A percentile compares a stretch with the other conserved stretches of the same genome.
These are phyloP conservation scores for Macrochelys suwanniensis DNA, from an alignment of 2,797 vertebrate genomes.

Conservation along the genomic window DNA sequence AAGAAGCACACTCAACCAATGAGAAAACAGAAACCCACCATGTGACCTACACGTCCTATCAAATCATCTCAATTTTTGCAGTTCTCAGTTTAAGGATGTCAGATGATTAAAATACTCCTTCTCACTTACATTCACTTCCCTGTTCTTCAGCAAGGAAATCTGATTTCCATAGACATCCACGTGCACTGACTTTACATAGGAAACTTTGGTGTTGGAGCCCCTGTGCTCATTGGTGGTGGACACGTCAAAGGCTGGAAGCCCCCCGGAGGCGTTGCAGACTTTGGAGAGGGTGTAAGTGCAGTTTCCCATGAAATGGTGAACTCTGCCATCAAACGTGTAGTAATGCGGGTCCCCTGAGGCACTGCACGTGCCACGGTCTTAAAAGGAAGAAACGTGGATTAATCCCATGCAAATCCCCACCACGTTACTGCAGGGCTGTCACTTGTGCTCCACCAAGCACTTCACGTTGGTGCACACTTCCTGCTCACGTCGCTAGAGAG, in stretches of 20 bases:
- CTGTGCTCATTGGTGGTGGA: constrained; percentile 90
- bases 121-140: constrained; percentile 85
- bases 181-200: constrained; percentile 88
- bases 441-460: not conserved
- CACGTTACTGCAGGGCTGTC: not conserved
- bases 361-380: constrained; percentile 82
- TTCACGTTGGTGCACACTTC: not conserved
- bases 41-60: not conserved
- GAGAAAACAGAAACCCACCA: constrained; percentile 18
- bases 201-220: constrained; percentile 85
- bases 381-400: not conserved
- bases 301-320: constrained; percentile 91
- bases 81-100: not conserved
- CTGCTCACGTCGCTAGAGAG: not conserved
- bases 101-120: not conserved
- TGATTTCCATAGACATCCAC: constrained; percentile 78
- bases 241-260: constrained; percentile 85
- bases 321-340: constrained; percentile 85
- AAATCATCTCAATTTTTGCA: not conserved
- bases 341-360: constrained; percentile 94
- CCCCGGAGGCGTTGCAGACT: constrained; percentile 80
- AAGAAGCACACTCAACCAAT: not conserved
- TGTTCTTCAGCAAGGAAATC: constrained; percentile 86
- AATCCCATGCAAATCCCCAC: not conserved
- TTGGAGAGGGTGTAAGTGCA: constrained; percentile 90